Base-by-base conservation (phyloP, 2,888 invertebrate genomes). In the Dicyrtomina minuta region DNA sequence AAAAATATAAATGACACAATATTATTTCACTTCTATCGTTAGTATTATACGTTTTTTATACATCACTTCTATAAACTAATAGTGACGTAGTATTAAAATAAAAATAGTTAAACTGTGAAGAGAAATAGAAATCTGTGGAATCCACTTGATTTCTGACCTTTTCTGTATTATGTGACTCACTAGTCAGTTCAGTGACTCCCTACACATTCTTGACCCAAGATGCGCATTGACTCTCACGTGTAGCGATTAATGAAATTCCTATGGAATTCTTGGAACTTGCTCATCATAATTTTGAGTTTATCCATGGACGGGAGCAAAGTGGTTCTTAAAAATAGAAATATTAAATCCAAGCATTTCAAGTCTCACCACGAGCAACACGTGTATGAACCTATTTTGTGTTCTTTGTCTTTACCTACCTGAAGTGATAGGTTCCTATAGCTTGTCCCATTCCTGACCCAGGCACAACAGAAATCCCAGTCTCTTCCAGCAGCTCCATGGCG, bases 391-490 rank as follows among this genome's bases (percentile, higher is more conserved):
- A 44, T n/a, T 27, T 44, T 10, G 46, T 3, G 17, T 24, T 20
- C 10, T 65, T 6, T 8, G 17, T 12, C 10, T n/a, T 39, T 58
- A 49, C 71, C 71, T 79, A 87, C 87, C 87, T 85, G 86, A 98
- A 98, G 84, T 99, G 99, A 84, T 88, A 91, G 0, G 98, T 98
- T 77, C 94, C 96, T 0, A 91, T 90, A 71, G 84, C 84, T 83
- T 99, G 99, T 0, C 97, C 96, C 83, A 99, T 98, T 43, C 99
- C 99, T 70, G 90, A 89, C 55, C 97, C 98, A 13, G 94, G 89
- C 27, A 93, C 95, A 62, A 98, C 88, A 84, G 98, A 98, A 81
- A 99, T 92, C 27, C 96, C 96, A 0, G 91, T 90, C 70, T 88
- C 85, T 84, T 99, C 98, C 51, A 99, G 86, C 72, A 99, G 84